Evolutionary conservation across 2,113 vertebrate genomes (phyloP), one percentile per base, ranked within the genome.

Genomic region (Ranitomeya variabilis): DNA sequence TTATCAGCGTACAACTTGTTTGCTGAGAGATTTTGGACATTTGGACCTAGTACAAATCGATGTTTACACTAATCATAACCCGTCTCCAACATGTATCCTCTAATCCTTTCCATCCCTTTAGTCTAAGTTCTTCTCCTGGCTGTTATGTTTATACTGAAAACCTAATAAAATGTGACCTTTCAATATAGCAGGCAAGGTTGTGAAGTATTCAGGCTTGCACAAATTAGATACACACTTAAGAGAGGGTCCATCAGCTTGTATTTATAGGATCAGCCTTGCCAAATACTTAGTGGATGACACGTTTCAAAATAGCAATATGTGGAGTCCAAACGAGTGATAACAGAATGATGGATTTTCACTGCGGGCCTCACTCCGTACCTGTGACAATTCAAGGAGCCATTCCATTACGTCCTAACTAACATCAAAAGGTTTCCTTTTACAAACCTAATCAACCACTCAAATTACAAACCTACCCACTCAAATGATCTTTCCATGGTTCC

Each of bases 401-500:
- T 66, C 80, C 31, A 85, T n/a, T 74, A 83, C 79, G 55, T 13
- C 54, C 55, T 81, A 62, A 82, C 62, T 1, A 31, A 66, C 62
- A 82, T 51, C 76, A 31, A 80, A 16, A 55, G 11, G 18, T 2
- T 18, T 80, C 18, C 55, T 90, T 90, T 89, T 78, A 31, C 55
- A 83, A 86, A 80, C 79, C 89, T 80, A 31, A 91, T 37, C 78
- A 91, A 91, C 71, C 59, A 91, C 84, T 80, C 0, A 18, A 86
- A 89, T 88, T 31, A 31, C 26, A 31, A 31, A 31, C 26, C 26
- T 31, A 31, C 26, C 71, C 59, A 91, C 84, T 80, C 0, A 18
- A 86, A 89, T 88, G 64, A 87, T 85, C 89, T 90, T 91, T 87
- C 91, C 89, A 89, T 31, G 90, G 86, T 87, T 82, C 67, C 55